phyloP scores from a whole-genome alignment of 2,113 vertebrate genomes.

The Sapayoa aenigma region DNA sequence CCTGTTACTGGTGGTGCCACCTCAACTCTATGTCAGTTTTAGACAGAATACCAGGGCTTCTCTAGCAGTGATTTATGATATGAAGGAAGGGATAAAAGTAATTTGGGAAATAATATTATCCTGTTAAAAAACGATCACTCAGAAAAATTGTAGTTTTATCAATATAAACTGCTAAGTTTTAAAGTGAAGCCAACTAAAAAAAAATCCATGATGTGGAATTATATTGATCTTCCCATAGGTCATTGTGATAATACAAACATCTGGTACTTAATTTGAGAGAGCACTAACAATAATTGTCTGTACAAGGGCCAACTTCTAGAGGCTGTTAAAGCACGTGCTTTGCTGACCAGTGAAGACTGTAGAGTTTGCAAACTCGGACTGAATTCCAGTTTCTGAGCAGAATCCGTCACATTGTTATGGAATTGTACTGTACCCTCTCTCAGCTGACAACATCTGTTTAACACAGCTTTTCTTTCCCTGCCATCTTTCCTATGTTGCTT shows the following conservation, averaged over 20 bases:
- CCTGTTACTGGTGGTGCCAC: background rate
- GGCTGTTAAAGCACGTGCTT: background rate
- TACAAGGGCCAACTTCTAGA: background rate
- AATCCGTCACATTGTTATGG: background rate
- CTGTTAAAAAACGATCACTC: background rate
- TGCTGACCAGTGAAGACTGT: background rate
- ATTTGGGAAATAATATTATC: slow-evolving; percentile 11
- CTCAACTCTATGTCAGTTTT: background rate
- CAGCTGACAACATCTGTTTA: background rate
- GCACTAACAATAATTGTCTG: background rate
- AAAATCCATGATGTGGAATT: background rate
- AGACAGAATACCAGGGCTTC: background rate
- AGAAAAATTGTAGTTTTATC: slow-evolving; percentile 4
- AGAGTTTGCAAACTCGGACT: background rate
- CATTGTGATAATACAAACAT: background rate
- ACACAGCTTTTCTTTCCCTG: background rate
- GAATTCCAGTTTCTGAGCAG: background rate
- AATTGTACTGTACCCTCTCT: background rate
- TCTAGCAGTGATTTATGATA: background rate
- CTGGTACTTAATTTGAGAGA: background rate
- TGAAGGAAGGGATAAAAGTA: slow-evolving; percentile 4
- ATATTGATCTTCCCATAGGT: background rate
- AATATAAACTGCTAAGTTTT: slow-evolving; percentile 8
- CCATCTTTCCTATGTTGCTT: background rate
- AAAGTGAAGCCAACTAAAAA: background rate